A percentile compares a stretch with the other conserved stretches of the same genome.
phyloP scores from a whole-genome alignment of 2,888 invertebrate species.

The Cistogaster globosa region DNA sequence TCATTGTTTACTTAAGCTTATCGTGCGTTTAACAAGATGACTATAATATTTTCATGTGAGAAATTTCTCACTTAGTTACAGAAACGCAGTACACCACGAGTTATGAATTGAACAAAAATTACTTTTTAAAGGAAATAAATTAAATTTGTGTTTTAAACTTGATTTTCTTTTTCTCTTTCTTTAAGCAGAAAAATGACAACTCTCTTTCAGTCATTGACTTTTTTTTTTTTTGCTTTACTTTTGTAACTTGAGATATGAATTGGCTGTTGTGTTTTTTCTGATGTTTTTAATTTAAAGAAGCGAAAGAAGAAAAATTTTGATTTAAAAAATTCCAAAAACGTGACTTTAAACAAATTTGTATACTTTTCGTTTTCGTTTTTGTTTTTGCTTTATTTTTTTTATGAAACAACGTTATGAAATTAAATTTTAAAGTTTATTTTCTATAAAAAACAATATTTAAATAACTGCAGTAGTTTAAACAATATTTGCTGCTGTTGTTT shows the following conservation, averaged over 20 bases:
- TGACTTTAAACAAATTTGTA: constrained; percentile 46
- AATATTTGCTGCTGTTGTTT: neutral
- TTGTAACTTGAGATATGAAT: constrained; percentile 49
- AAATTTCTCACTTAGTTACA: too few relatives aligned
- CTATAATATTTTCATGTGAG: too few relatives aligned
- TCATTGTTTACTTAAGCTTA: too few relatives aligned
- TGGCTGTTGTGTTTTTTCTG: too few relatives aligned
- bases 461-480: neutral
- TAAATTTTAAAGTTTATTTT: constrained; percentile 12
- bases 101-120: too few relatives aligned
- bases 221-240: neutral
- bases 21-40: too few relatives aligned
- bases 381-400: neutral
- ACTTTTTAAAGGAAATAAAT: too few relatives aligned
- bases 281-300: constrained; percentile 12
- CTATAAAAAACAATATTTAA: neutral
- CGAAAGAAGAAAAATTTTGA: constrained; percentile 19
- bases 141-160: neutral
- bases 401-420: neutral
- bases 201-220: constrained; percentile 48
- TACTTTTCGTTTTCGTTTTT: neutral
- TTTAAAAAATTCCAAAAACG: constrained; percentile 45
- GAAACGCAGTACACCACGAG: too few relatives aligned
- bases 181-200: constrained; percentile 17
- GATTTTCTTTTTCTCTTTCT: neutral